Conservation (phyloP, 2,113 vertebrate species). For the Shinisaurus crocodilurus region DNA sequence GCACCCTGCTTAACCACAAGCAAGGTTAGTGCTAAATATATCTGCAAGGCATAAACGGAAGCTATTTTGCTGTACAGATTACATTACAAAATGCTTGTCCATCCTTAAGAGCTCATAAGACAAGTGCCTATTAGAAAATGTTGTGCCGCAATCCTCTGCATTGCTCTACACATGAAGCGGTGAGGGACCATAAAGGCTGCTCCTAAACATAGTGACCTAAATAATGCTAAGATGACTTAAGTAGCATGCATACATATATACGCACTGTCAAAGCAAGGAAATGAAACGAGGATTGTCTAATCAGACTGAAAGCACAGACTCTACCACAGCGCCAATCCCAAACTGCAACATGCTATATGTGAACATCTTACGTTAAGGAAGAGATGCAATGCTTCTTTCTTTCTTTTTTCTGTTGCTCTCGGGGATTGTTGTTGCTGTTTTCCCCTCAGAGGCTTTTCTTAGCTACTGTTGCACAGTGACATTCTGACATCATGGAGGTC, state of each 20-base stretch:
- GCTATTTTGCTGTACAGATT: constrained; percentile 69
- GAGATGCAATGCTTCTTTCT: constrained; percentile 66
- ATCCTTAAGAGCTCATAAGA: constrained; percentile 61
- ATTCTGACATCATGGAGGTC: constrained; percentile 79
- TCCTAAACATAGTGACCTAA: constrained; percentile 79
- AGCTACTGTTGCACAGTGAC: constrained; percentile 74
- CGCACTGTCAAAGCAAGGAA: constrained; percentile 67
- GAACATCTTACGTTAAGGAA: constrained; percentile 64
- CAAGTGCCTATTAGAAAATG: constrained; percentile 59
- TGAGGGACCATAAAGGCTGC: constrained; percentile 67
- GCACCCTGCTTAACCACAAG: constrained; percentile 81
- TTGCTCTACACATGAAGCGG: constrained; percentile 50
- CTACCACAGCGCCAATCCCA: constrained; percentile 62
- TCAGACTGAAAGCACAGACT: constrained; percentile 71
- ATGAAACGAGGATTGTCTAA: constrained; percentile 69
- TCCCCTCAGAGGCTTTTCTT: constrained; percentile 74
- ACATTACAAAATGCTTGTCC: constrained; percentile 72
- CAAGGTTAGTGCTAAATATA: constrained; percentile 83
- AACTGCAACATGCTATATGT: constrained; percentile 62
- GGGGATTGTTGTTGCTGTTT: constrained; percentile 22
- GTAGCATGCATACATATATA: constrained; percentile 47
- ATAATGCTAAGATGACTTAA: constrained; percentile 78
- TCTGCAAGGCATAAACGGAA: constrained; percentile 78
- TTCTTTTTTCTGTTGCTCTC: not conserved
- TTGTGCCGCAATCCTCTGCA: constrained; percentile 59